Conservation (phyloP, 1,140 invertebrate species). For the Brachionus angularis region DNA sequence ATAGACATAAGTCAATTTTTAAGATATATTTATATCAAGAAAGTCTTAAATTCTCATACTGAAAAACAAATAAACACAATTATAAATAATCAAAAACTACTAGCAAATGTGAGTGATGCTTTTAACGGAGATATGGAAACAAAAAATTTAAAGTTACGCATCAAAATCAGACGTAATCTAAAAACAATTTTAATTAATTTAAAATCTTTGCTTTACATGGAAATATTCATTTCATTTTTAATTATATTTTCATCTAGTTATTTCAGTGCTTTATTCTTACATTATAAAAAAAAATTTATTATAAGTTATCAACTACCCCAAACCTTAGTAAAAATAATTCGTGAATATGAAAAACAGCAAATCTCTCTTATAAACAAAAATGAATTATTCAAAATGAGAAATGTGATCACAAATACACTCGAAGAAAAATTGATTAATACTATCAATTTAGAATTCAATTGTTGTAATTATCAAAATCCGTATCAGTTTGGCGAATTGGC, state of each 20-base stretch:
- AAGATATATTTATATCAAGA: background rate
- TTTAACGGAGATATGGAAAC: background rate
- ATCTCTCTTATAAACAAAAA: background rate
- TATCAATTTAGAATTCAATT: slow-evolving; percentile 25
- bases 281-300: slow-evolving; percentile 8
- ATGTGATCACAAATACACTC: background rate
- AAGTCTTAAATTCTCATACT: slow-evolving; percentile 6
- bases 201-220: background rate
- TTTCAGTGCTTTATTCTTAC: slow-evolving; percentile 25
- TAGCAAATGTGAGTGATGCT: slow-evolving; percentile 2
- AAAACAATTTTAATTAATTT: background rate
- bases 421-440: slow-evolving; percentile 18
- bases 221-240: background rate
- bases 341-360: slow-evolving; percentile 35
- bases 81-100: slow-evolving; percentile 1
- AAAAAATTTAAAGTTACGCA: background rate
- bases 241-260: background rate
- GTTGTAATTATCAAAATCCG: slow-evolving; percentile 39
- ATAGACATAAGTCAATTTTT: background rate
- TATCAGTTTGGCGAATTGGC: slow-evolving; percentile 37
- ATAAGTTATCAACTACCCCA: slow-evolving; percentile 34
- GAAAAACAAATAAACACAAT: background rate
- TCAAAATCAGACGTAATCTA: slow-evolving; percentile 5
- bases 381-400: slow-evolving; percentile 14
- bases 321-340: slow-evolving; percentile 27